Percentiles rank a stretch among this genome's conserved stretches.
Evolutionary conservation across 2,797 vertebrate genomes (phyloP).

Genomic region (Leptatherina wallacei): DNA sequence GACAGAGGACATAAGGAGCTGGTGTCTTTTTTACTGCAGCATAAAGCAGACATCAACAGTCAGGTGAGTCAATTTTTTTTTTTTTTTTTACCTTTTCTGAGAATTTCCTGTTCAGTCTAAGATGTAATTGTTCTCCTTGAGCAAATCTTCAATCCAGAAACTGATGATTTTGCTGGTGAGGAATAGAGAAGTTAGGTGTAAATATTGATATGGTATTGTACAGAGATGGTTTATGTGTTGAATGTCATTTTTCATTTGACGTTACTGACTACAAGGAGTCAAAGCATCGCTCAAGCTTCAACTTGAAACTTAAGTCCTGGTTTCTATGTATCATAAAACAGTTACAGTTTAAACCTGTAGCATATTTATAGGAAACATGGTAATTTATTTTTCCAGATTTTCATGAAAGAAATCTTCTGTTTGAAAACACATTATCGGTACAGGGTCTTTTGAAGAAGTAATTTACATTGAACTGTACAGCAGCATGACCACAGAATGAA

Average conservation of each 20-base stretch:
- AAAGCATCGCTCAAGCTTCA: neutral
- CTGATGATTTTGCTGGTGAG: neutral
- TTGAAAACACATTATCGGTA: neutral
- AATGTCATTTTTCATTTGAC: neutral
- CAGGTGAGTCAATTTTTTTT: slow-evolving; percentile 85
- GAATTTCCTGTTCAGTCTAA: neutral
- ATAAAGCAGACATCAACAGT: slow-evolving; percentile 91
- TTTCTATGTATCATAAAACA: neutral
- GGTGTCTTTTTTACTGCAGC: slow-evolving; percentile 90
- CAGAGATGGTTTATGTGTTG: neutral
- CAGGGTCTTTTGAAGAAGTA: neutral
- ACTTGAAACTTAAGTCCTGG: neutral
- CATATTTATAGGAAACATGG: neutral
- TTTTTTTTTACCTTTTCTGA: neutral
- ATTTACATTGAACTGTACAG: neutral
- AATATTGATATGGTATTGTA: neutral
- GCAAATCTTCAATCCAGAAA: neutral
- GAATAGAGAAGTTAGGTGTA: neutral
- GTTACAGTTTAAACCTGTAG: neutral
- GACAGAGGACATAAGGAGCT: slow-evolving; percentile 96
- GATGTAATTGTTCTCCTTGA: neutral
- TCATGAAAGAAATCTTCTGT: neutral
- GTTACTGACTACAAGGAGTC: neutral
- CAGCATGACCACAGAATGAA: neutral
- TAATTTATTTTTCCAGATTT: neutral